phyloP scores from a whole-genome alignment of 1,140 invertebrate species.

The Eriosoma lanigerum region DNA sequence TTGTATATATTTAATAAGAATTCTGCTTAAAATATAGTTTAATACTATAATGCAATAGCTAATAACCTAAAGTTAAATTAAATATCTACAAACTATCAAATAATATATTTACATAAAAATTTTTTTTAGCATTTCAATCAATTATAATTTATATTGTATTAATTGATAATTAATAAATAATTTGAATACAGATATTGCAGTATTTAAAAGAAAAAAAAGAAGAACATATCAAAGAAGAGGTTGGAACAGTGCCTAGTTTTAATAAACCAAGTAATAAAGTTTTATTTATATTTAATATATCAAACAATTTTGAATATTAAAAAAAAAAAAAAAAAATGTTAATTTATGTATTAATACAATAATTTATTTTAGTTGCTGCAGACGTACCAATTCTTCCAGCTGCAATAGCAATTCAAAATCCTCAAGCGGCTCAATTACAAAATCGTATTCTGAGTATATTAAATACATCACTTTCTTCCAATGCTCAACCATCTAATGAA shows the following conservation, averaged over 20 bases:
- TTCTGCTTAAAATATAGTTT: no score
- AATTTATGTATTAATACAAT: background rate
- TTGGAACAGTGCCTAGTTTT: constrained; percentile 6
- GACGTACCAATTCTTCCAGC: constrained; percentile 54
- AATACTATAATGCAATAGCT: no score
- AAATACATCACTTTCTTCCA: constrained; percentile 61
- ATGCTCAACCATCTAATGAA: constrained; percentile 51
- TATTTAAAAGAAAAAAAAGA: constrained; percentile 50
- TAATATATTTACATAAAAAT: no score
- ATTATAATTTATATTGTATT: no score
- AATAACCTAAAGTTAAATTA: no score
- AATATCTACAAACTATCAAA: no score
- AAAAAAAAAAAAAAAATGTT: background rate
- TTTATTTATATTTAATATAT: background rate
- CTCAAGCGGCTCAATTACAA: constrained; percentile 74
- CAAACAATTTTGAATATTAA: background rate
- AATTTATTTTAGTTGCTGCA: constrained; percentile 5
- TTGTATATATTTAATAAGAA: no score
- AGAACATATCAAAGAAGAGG: constrained; percentile 47
- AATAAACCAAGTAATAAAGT: constrained; percentile 25
- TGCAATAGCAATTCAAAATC: constrained; percentile 57
- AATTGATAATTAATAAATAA: no score
- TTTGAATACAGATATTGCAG: constrained; percentile 11
- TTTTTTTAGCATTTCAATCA: no score
- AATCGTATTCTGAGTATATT: constrained; percentile 82